Evolutionary conservation across 2,888 invertebrate genomes (phyloP).

Genomic region (Diplolepis rosae): DNA sequence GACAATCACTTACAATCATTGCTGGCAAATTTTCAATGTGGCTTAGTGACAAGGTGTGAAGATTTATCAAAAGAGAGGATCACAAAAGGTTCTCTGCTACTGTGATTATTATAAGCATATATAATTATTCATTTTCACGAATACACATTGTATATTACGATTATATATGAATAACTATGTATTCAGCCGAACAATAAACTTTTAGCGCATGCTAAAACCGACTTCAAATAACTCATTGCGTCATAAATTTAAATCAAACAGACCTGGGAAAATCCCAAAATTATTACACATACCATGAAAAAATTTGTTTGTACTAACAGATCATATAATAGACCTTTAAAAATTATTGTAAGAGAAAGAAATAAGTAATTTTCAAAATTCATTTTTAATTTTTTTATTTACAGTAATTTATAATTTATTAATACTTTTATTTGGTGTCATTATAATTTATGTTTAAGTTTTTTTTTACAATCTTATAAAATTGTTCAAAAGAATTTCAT

Average conservation of each 20-base stretch:
- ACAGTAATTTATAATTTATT: background rate
- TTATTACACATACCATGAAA: background rate
- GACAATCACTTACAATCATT: background rate
- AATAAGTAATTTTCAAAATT: background rate
- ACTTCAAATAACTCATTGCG: background rate
- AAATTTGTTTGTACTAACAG: background rate
- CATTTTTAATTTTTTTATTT: background rate
- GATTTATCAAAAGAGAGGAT: constrained; percentile 3
- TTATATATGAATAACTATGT: background rate
- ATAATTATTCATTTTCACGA: background rate
- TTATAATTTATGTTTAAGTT: background rate
- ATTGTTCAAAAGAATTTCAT: background rate
- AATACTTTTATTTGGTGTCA: background rate
- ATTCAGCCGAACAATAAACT: constrained; percentile 6
- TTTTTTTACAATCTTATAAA: background rate
- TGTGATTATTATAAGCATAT: background rate
- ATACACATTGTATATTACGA: background rate
- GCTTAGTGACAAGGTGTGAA: background rate
- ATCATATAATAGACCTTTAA: background rate
- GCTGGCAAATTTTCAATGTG: background rate
- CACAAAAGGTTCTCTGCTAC: background rate
- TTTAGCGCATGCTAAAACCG: constrained; percentile 14
- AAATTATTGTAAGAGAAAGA: background rate
- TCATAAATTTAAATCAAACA: background rate
- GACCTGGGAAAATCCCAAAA: constrained; percentile 4